Evolutionary conservation across 1,140 invertebrate genomes (phyloP).

Genomic region (Copidosoma floridanum): DNA sequence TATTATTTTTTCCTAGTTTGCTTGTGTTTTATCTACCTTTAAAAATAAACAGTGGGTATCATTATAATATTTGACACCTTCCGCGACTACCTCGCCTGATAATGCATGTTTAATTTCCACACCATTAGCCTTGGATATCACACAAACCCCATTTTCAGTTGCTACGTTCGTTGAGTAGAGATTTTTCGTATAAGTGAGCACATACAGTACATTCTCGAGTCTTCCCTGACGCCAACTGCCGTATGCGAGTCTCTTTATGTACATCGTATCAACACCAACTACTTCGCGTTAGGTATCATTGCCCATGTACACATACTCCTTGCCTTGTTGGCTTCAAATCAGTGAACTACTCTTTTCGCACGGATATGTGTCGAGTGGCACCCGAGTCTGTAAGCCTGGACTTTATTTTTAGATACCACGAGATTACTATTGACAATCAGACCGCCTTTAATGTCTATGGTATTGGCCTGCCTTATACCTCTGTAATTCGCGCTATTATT

Average conservation of each 20-base stretch:
- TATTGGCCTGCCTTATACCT: no score
- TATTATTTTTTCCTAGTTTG: background rate
- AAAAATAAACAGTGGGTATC: conserved; percentile 19
- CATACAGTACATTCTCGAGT: conserved; percentile 25
- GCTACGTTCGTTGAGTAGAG: conserved; percentile 30
- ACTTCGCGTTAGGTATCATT: conserved; percentile 24
- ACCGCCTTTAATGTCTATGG: no score
- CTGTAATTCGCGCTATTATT: no score
- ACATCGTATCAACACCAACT: conserved; percentile 20
- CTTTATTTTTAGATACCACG: no score
- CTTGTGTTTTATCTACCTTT: background rate
- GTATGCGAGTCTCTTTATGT: conserved; percentile 25
- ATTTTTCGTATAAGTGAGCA: conserved; percentile 33
- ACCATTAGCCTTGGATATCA: conserved; percentile 10
- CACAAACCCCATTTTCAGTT: conserved; percentile 19
- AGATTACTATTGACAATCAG: no score
- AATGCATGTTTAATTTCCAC: conserved; percentile 14
- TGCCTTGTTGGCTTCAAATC: no score
- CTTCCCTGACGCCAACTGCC: conserved; percentile 21
- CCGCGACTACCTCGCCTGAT: conserved; percentile 14
- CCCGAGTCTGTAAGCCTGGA: no score
- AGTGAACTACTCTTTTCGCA: no score
- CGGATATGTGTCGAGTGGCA: no score
- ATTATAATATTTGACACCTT: conserved; percentile 23
- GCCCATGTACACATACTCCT: no score